Conservation (phyloP, 1,140 invertebrate genomes). For the Adoxophyes honmai region DNA sequence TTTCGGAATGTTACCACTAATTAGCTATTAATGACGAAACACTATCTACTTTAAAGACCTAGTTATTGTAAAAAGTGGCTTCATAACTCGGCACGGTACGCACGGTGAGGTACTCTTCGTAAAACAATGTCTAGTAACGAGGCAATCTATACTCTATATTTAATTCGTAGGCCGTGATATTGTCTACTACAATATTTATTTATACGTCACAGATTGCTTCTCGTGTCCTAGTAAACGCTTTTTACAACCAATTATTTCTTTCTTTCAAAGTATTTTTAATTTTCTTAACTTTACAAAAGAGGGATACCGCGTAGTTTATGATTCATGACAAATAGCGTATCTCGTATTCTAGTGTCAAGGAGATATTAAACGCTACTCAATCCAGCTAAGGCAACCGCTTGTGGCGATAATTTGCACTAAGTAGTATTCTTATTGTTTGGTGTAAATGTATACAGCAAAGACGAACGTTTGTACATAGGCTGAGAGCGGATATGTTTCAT, state of each 20-base stretch:
- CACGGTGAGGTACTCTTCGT: background rate
- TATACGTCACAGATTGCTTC: slow-evolving; percentile 16
- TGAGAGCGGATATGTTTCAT: slow-evolving; percentile 2
- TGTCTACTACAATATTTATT: slow-evolving; percentile 39
- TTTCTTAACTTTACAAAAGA: background rate
- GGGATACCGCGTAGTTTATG: background rate
- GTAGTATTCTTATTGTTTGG: background rate
- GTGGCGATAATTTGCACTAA: background rate
- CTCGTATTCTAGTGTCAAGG: too few relatives aligned
- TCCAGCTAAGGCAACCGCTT: background rate
- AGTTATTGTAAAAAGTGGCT: slow-evolving; percentile 22
- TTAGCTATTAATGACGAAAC: slow-evolving; percentile 29
- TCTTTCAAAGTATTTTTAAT: background rate
- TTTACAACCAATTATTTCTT: background rate
- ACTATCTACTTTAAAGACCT: slow-evolving; percentile 26
- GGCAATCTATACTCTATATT: slow-evolving; percentile 1
- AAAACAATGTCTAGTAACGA: slow-evolving; percentile 6
- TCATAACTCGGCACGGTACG: slow-evolving; percentile 3
- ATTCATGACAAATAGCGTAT: background rate
- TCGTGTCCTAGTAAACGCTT: background rate
- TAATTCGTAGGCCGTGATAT: slow-evolving; percentile 55
- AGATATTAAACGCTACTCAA: too few relatives aligned
- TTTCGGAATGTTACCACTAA: slow-evolving; percentile 33
- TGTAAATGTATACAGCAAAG: background rate
- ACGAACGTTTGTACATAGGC: background rate